Evolutionary conservation across 2,888 invertebrate species (phyloP), one percentile per base, ranked within the genome.

Genomic region (Nomada fucata): DNA sequence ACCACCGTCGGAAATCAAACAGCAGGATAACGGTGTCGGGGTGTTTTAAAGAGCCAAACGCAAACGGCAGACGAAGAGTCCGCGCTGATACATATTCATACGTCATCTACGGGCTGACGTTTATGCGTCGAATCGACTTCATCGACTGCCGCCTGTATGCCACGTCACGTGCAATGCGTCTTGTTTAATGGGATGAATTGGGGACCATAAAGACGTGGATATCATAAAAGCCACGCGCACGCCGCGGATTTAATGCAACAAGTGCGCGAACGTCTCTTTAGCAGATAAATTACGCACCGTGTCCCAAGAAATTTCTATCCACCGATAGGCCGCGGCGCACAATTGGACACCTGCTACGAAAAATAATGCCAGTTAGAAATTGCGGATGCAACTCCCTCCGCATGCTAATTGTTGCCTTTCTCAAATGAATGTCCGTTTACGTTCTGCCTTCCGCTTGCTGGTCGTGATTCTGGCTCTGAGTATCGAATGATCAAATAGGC

Each of bases 241-340:
- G 9, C 47, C 15, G 57, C 52, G 59, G 57, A 78, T 65, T 75
- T 82, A 64, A 71, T 23, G 83, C 83, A 82, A 75, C 83, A 82
- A 83, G 83, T 83, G 83, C 75, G 63, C 78, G 72, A 82, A 83
- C 64, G 82, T 82, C 59, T 78, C 70, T 82, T 77, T 75, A 74
- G 44, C 36, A n/a, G 70, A 67, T 76, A 80, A 76, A 75, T 80
- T 65, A 82, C 61, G 59, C 47, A 52, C 20, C 59, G 42, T 69
- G 26, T 26, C 36, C 59, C 59, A 65, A 53, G 68, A 42, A 69
- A 79, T 79, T 81, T 79, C 74, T 79, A 10, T 59, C 20, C 36
- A 18, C 36, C 59, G 44, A 80, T 79, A 52, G 23, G 52, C 23
- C n/a, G 53, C 29, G 9, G 2, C 3, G 20, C 44, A 36, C 50